Evolutionary conservation across 2,113 vertebrate genomes (phyloP), one percentile per base, ranked within the genome.

Genomic region (Psittacara wagleri): DNA sequence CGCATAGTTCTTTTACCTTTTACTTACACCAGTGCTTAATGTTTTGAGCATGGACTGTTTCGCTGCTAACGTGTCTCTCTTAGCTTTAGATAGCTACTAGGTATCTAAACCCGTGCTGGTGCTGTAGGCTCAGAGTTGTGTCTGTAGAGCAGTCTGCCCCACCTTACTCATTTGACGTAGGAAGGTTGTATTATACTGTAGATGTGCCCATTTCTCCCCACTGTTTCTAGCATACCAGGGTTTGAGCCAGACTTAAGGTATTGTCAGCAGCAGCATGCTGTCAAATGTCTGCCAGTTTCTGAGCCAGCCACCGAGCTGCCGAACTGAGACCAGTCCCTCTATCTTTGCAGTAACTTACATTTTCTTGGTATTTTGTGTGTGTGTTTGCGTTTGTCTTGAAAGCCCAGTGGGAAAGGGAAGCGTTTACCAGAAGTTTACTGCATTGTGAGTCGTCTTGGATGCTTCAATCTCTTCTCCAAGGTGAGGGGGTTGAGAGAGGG

Each of bases 401-500:
- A 98, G 98, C 99, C 99, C 90, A 99, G 98, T 76, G 99, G 99
- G 91, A 99, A 99, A 97, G 99, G 99, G 63, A 98, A 99, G 74
- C 98, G 99, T 77, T 98, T 99, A 63, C 99, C 99, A 31, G 99
- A 99, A 95, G 99, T 99, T 49, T 99, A 99, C 98, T 99, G 99
- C 97, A 99, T 99, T 31, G 98, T 99, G 94, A 99, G 99, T 97
- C 99, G 99, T 41, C 98, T 99, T 73, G 99, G 99, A 39, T 99
- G 99, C 97, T 99, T 99, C 92, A 99, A 98, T 94, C 99, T 99
- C 94, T 99, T 99, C 95, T 99, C 99, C 11, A 99, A 99, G 99
- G 99, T 99, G 97, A 98, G 91, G 3, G 3, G 31, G 14, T 28
- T 25, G 10, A 48, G 5, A 44, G 23, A 37, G n/a, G 77, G n/a